Evolutionary conservation across 2,113 vertebrate species (phyloP), one percentile per base, ranked within the genome.

Genomic region (Perccottus glenii): DNA sequence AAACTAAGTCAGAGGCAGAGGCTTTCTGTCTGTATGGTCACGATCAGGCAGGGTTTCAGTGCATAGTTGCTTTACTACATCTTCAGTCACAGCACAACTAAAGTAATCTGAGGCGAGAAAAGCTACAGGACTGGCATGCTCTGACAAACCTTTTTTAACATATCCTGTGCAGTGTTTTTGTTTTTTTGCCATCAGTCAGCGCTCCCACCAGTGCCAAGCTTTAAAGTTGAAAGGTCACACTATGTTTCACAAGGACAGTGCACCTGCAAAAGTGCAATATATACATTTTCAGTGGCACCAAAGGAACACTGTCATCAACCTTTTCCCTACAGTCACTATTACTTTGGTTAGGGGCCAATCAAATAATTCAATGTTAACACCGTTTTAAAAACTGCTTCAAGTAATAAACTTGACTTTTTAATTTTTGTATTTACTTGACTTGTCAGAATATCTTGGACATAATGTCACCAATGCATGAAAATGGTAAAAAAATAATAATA

Each of bases 231-330:
- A 38, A 45, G 51, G 59, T 49, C n/a, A 57, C 16, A 40, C 12
- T 19, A 57, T 32, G 33, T 4, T 38, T 51, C 50, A 57, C 19
- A 43, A 63, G 15, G 44, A 19, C 55, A 59, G 64, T n/a, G 11
- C 57, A 71, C 16, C 57, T 60, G 45, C 55, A 36, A 75, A 59
- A 79, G 63, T 36, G 56, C 27, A n/a, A 33, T 38, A 62, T 42
- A 77, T 56, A 58, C 50, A 72, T 56, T 64, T 46, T 38, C 9
- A 79, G 88, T 91, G 92, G 90, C 91, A 91, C 80, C 59, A 75
- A 73, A 32, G 38, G 55, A 52, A 44, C 45, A 52, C 27, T 12
- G 12, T 9, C 38, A 40, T 40, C 8, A 40, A 40, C 38, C 19
- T 27, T 27, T 27, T 27, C 19, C 19, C 19, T 27, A 27, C 19